Evolutionary conservation across 2,797 vertebrate genomes (phyloP).

Genomic region (Threskiornis aethiopicus): DNA sequence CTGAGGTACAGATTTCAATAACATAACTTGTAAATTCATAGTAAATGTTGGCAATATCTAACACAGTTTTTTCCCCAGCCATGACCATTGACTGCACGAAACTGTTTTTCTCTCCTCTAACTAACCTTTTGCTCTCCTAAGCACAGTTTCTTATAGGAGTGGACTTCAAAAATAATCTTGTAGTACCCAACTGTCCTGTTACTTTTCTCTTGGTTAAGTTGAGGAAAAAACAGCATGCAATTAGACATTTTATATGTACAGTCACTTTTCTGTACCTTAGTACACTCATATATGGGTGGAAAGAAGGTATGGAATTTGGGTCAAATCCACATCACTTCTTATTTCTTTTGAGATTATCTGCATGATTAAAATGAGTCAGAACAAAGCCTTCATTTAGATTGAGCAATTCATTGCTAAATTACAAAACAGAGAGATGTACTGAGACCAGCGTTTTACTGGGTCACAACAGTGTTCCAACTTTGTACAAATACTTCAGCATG

Average conservation of each 20-base stretch:
- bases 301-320: constrained; percentile 13
- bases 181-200: neutral
- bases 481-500: neutral
- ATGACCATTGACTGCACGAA: neutral
- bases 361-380: constrained; percentile 11
- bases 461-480: neutral
- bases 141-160: neutral
- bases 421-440: neutral
- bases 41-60: neutral
- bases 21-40: neutral
- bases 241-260: neutral
- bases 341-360: constrained; percentile 31
- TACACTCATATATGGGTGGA: neutral
- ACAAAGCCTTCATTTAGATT: constrained; percentile 26
- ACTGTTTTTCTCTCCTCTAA: neutral
- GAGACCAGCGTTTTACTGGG: neutral
- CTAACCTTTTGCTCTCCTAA: constrained; percentile 16
- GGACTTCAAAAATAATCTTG: constrained; percentile 5
- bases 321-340: constrained; percentile 1
- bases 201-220: neutral
- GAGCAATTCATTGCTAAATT: neutral
- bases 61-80: neutral
- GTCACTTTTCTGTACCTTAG: neutral
- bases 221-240: neutral
- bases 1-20: neutral